Base-by-base conservation (phyloP, 2,797 vertebrate genomes). In the Pseudomugil gertrudae region DNA sequence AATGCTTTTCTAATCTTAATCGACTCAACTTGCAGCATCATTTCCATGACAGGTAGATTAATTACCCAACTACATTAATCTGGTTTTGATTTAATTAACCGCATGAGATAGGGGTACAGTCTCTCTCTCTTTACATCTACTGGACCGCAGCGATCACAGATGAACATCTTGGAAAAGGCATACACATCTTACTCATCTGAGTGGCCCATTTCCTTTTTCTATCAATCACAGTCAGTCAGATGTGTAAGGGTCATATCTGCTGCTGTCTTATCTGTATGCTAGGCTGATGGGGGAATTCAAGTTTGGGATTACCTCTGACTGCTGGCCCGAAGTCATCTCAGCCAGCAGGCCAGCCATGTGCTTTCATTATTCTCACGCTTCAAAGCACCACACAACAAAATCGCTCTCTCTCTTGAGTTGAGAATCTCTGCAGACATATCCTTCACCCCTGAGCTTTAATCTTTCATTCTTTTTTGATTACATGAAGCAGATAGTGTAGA, bases 291-390 rank as follows among this genome's bases (percentile, higher is more conserved):
- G 71, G 78, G 86, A 92, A 90, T 89, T 89, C 84, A 88, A 88
- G 88, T 93, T 92, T 83, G 84, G 92, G 91, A 91, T 92, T 91
- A 92, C 87, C 80, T 81, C 83, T 88, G 87, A 89, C 87, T 88
- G 89, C 84, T 87, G 87, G 90, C 89, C 87, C 68, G 57, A 83
- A 67, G 84, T 81, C 84, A 84, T 88, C 81, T 83, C 82, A 79
- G 62, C 81, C 75, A 72, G 27, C 64, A n/a, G 64, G 72, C 75
- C 73, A n/a, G 63, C 55, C 45, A 29, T 21, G 61, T 23, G 38
- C 79, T 83, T 74, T 76, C 74, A 78, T 88, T 82, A 82, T 69
- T 63, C 80, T 60, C 81, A 68, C 60, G 72, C 78, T 84, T 80
- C 69, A 57, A 63, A 69, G 76, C 84, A 3, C 50, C 54, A 23